Evolutionary conservation across 2,888 invertebrate genomes (phyloP).

Genomic region (Lepidochrysops patricia): DNA sequence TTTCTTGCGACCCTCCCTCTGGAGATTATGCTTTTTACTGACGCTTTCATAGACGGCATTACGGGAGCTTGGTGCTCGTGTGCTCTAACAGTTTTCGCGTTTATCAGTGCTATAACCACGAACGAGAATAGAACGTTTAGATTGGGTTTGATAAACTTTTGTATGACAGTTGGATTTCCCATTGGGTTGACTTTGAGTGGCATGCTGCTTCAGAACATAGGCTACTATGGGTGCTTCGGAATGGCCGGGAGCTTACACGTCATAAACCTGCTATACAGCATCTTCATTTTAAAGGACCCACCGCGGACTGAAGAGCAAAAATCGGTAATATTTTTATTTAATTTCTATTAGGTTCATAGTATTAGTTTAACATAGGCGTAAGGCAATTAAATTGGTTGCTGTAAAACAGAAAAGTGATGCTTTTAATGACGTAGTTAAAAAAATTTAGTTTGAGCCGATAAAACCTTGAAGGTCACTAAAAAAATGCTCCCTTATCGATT

Average conservation of each 20-base stretch:
- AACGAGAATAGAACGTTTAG: constrained; percentile 84
- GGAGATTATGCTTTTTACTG: constrained; percentile 82
- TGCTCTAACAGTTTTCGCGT: constrained; percentile 87
- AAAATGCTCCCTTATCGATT: too few relatives aligned
- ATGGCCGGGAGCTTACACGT: constrained; percentile 78
- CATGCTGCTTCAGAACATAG: constrained; percentile 77
- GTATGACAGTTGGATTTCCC: constrained; percentile 88
- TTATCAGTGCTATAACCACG: constrained; percentile 86
- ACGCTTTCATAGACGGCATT: constrained; percentile 83
- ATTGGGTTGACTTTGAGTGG: constrained; percentile 91
- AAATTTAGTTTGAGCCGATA: too few relatives aligned
- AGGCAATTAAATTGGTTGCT: too few relatives aligned
- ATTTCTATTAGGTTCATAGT: too few relatives aligned
- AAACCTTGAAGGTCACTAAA: too few relatives aligned
- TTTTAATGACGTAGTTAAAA: too few relatives aligned
- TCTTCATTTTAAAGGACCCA: constrained; percentile 79
- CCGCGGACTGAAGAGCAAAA: constrained; percentile 44
- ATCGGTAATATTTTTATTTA: constrained; percentile 34
- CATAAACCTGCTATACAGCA: constrained; percentile 79
- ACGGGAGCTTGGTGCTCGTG: constrained; percentile 88
- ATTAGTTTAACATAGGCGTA: too few relatives aligned
- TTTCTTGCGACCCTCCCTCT: constrained; percentile 82
- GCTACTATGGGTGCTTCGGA: constrained; percentile 85
- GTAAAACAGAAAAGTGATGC: too few relatives aligned
- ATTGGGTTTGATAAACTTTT: constrained; percentile 88